Conservation (phyloP, 2,888 invertebrate species). For the Apotomis turbidana region DNA sequence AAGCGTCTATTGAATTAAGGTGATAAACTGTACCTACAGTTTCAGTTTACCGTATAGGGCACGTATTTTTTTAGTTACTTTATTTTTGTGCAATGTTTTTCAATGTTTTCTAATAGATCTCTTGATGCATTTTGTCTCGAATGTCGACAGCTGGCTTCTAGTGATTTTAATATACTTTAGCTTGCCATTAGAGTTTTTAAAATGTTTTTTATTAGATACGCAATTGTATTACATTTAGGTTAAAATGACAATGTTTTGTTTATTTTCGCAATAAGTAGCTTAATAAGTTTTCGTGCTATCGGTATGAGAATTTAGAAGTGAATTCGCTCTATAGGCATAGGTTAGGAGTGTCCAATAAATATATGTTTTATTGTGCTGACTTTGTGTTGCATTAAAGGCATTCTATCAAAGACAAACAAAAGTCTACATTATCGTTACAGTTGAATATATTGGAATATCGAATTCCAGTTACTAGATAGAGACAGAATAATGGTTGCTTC, state of each 20-base stretch:
- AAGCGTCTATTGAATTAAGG: too few species aligned
- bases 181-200: slow-evolving; percentile 37
- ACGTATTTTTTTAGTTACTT: neutral
- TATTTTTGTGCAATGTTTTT: slow-evolving; percentile 21
- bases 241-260: neutral
- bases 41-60: neutral
- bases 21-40: too few species aligned
- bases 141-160: slow-evolving; percentile 40
- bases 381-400: neutral
- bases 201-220: slow-evolving; percentile 11
- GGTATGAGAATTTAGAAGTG: too few species aligned
- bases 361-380: slow-evolving; percentile 1
- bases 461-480: too few species aligned
- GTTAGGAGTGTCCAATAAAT: too few species aligned
- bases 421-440: too few species aligned
- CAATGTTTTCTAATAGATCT: slow-evolving; percentile 32
- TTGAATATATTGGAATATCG: too few species aligned
- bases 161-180: slow-evolving; percentile 30
- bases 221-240: neutral
- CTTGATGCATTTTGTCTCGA: slow-evolving; percentile 41
- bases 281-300: too few species aligned
- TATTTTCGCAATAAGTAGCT: slow-evolving; percentile 8
- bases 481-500: too few species aligned
- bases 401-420: too few species aligned
- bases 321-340: too few species aligned